These are phyloP conservation scores for Papilio machaon DNA, from an alignment of 1,140 invertebrate species.

Conservation along the genomic window DNA sequence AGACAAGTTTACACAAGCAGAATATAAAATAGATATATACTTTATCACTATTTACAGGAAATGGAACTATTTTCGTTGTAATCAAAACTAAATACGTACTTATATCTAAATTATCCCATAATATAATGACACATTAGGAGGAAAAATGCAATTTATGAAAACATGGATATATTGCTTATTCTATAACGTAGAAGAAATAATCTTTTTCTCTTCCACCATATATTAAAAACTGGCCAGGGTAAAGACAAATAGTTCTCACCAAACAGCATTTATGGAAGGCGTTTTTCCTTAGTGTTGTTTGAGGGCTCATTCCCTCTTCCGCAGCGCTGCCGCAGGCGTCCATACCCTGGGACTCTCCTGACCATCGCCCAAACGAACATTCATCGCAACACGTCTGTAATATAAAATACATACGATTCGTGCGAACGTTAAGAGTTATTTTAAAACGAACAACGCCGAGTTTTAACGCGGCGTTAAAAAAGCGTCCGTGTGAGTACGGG, in stretches of 20 bases:
- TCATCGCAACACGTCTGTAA: conserved; percentile 71
- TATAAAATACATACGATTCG: conserved; percentile 3
- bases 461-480: no score
- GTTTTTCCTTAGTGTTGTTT: not conserved
- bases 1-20: not conserved
- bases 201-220: not conserved
- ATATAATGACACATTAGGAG: no score
- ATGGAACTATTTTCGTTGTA: not conserved
- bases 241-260: not conserved
- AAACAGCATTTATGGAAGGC: conserved; percentile 5
- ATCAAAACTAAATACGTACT: not conserved
- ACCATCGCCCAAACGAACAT: conserved; percentile 62
- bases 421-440: no score
- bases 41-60: not conserved
- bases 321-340: conserved; percentile 53
- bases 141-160: no score
- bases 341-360: conserved; percentile 62
- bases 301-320: conserved; percentile 43
- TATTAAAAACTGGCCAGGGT: not conserved
- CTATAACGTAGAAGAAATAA: not conserved
- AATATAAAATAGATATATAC: not conserved
- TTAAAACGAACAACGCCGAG: no score
- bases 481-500: no score
- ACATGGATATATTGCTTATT: not conserved
- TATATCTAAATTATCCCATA: not conserved